Base-by-base conservation (phyloP, 2,888 invertebrate species). In the Gryllus longicercus region DNA sequence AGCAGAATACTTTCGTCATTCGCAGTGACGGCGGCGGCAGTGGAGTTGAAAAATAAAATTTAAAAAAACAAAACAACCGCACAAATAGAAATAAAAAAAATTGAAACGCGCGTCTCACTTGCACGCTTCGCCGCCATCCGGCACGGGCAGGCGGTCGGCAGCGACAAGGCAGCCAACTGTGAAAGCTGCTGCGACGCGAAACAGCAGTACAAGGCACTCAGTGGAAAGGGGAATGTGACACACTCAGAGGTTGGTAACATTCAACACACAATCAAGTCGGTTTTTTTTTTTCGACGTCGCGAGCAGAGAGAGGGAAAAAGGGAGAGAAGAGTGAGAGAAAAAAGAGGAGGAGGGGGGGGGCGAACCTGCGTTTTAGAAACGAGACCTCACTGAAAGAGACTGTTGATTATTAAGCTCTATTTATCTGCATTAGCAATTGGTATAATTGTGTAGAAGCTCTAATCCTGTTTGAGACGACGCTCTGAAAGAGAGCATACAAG, bases 391-490 rank as follows among this genome's bases (percentile, higher is more conserved):
- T 63, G 63, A 63, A 11, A 12, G 63, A 63, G 63, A 10, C 14
- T 63, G 63, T 63, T 63, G 63, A n/a, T 63, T 63, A 63, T 63
- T 63, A 63, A 63, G n/a, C 63, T 63, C 63, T 63, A 63, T 63
- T 63, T 63, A 63, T 63, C 63, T 63, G 63, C 63, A 63, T 63
- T 14, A 63, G 63, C 63, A 18, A 63, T 63, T 63, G 63, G n/a
- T 11, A 14, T 14, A 14, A 63, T n/a, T 63, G 63, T 63, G 63
- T 63, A 63, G 63, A 14, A 18, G 63, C 14, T 63, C 63, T 63
- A n/a, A 63, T 63, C 63, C 63, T 63, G 63, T 63, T 63, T 63
- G 63, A 63, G 63, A 10, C 63, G 63, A 16, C n/a, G 63, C 4
- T 38, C 38, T 38, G 38, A 38, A 38, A 38, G 38, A 38, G 5